phyloP scores from a whole-genome alignment of 2,113 vertebrate species.

The Tetraodon nigroviridis region DNA sequence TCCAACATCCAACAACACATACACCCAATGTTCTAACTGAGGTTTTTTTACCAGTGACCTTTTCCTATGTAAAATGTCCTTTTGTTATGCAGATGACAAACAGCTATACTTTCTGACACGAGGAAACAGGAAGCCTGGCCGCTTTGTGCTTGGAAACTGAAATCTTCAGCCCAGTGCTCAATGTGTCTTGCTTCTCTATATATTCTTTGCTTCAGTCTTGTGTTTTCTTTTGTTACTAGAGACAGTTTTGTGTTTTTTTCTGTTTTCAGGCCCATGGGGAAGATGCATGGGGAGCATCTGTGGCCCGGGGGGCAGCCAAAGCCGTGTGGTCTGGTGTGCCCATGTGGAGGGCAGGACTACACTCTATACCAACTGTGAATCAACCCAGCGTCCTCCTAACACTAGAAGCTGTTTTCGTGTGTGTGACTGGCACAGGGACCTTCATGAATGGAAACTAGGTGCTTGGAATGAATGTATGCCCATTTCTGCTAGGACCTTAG shows the following conservation, averaged over 20 bases:
- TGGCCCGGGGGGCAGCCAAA: slow-evolving; percentile 91
- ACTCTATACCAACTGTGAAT: slow-evolving; percentile 88
- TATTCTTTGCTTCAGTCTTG: no score
- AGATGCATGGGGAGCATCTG: slow-evolving; percentile 97
- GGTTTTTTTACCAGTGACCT: no score
- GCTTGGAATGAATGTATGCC: slow-evolving; percentile 86
- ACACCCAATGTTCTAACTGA: no score
- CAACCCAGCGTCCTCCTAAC: slow-evolving; percentile 81
- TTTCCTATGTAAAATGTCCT: no score
- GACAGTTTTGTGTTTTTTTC: neutral
- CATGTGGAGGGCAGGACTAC: slow-evolving; percentile 96
- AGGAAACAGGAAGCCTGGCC: no score
- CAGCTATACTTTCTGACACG: no score
- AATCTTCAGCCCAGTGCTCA: no score
- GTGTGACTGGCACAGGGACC: slow-evolving; percentile 95
- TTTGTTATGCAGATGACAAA: no score
- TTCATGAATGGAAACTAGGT: slow-evolving; percentile 90
- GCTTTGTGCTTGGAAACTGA: no score
- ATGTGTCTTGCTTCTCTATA: no score
- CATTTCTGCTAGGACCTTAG: slow-evolving; percentile 76
- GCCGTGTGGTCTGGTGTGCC: slow-evolving; percentile 92
- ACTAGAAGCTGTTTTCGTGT: slow-evolving; percentile 93
- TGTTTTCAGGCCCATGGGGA: slow-evolving; percentile 88
- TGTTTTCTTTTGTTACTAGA: neutral
- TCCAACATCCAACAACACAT: no score